Conservation (phyloP, 2,113 vertebrate species). For the Oncorhynchus kisutch region DNA sequence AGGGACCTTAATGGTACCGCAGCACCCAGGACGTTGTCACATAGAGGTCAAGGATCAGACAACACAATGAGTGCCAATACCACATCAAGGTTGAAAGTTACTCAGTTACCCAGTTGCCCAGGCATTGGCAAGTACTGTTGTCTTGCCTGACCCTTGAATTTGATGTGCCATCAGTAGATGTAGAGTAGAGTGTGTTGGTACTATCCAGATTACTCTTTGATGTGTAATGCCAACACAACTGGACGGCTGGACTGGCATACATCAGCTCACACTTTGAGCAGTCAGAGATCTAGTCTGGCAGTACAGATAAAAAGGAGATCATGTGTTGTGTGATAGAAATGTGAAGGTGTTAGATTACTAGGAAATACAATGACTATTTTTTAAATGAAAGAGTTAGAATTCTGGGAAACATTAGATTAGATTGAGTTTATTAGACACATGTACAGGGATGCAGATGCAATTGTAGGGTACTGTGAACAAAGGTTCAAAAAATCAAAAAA, state of each 20-base stretch:
- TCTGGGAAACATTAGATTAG: too few relatives aligned
- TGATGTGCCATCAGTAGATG: too few relatives aligned
- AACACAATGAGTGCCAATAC: background rate
- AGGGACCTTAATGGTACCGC: background rate
- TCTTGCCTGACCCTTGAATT: too few relatives aligned
- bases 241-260: background rate
- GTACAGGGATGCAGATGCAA: too few relatives aligned
- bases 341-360: background rate
- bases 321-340: background rate
- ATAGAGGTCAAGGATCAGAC: background rate
- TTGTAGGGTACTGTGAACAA: too few relatives aligned
- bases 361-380: background rate
- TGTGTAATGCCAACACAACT: too few relatives aligned
- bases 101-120: too few relatives aligned
- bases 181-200: background rate
- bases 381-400: background rate
- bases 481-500: too few relatives aligned
- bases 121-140: too few relatives aligned
- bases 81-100: too few relatives aligned
- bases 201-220: background rate
- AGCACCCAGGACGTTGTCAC: background rate
- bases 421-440: too few relatives aligned
- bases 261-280: background rate
- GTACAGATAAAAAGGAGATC: background rate
- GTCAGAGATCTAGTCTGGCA: background rate